Evolutionary conservation across 2,888 invertebrate genomes (phyloP).

Genomic region (Polydrusus pterygomalis): DNA sequence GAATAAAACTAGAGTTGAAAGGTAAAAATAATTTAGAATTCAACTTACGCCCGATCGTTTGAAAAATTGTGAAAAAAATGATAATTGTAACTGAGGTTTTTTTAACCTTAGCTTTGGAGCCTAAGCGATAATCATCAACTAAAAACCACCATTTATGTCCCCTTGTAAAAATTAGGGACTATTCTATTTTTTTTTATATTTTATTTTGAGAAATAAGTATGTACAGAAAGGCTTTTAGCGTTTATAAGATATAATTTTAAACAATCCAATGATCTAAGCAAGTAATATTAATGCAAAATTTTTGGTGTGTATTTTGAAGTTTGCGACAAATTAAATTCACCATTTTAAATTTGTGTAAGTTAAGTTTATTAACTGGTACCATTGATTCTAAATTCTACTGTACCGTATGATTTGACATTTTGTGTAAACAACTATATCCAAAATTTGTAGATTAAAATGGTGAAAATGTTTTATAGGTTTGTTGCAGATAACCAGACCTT

Average conservation of each 20-base stretch:
- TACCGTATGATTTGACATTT: too few relatives aligned
- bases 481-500: not conserved
- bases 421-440: too few relatives aligned
- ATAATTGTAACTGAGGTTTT: not conserved
- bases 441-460: too few relatives aligned
- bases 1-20: not conserved
- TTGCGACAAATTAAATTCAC: not conserved
- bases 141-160: constrained; percentile 9
- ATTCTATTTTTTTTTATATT: constrained; percentile 11
- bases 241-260: not conserved
- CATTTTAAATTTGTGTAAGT: not conserved
- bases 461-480: not conserved
- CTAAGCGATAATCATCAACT: not conserved
- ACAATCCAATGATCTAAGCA: not conserved
- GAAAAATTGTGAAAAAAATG: not conserved
- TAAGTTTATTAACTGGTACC: too few relatives aligned
- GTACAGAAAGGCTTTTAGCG: not conserved
- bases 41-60: not conserved
- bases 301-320: not conserved
- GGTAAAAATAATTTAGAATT: too few relatives aligned
- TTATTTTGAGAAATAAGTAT: constrained; percentile 11
- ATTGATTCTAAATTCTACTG: too few relatives aligned
- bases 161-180: not conserved
- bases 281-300: constrained; percentile 6
- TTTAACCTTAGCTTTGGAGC: constrained; percentile 6